Conservation (phyloP, 2,888 invertebrate genomes). For the Hirudinaria manillensis region DNA sequence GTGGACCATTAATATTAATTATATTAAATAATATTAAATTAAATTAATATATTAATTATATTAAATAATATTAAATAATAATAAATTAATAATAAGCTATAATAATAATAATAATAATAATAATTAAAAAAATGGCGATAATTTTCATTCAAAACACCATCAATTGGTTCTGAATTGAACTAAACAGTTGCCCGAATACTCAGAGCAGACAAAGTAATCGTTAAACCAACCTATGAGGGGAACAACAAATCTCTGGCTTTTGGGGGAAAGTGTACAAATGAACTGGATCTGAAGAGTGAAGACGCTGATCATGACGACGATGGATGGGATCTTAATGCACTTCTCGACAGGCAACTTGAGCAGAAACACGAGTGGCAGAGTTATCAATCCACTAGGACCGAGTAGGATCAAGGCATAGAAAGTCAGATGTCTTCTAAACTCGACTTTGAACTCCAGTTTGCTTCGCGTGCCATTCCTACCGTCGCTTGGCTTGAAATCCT, state of each 20-base stretch:
- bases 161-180: too few species aligned
- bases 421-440: conserved; percentile 12
- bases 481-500: not conserved
- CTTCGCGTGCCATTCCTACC: not conserved
- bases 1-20: too few species aligned
- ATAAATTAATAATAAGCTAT: too few species aligned
- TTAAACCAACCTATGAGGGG: conserved; percentile 25
- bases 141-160: too few species aligned
- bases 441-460: not conserved
- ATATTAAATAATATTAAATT: too few species aligned
- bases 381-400: conserved; percentile 22
- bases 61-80: too few species aligned
- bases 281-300: conserved; percentile 26
- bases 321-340: conserved; percentile 26
- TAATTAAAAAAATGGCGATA: too few species aligned
- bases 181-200: too few species aligned
- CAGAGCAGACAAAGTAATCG: not conserved
- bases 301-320: conserved; percentile 23
- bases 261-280: conserved; percentile 11
- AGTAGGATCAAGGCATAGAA: conserved; percentile 22
- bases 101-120: too few species aligned
- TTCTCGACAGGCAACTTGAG: conserved; percentile 23
- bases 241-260: conserved; percentile 1
- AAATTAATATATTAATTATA: too few species aligned
- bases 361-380: conserved; percentile 27